Evolutionary conservation across 1,140 invertebrate genomes (phyloP).

Genomic region (Homarus americanus): DNA sequence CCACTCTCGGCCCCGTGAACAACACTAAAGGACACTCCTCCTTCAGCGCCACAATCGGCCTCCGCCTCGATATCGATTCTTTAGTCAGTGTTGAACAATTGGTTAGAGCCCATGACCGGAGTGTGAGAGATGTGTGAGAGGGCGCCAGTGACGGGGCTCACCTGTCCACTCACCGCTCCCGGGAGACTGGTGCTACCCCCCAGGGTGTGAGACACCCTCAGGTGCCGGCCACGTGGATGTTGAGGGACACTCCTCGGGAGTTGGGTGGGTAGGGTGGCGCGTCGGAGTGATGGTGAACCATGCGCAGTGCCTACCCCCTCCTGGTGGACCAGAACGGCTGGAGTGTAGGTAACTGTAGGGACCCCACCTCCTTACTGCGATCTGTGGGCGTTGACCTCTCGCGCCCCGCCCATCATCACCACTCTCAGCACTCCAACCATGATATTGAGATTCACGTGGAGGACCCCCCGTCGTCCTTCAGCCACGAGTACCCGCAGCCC

Average conservation of each 20-base stretch:
- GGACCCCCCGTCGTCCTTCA: conserved; percentile 38
- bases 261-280: neutral
- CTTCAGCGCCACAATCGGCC: neutral
- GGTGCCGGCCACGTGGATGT: neutral
- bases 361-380: conserved; percentile 51
- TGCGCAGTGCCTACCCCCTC: conserved; percentile 58
- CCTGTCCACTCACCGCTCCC: neutral
- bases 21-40: neutral
- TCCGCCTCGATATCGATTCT: neutral
- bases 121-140: neutral
- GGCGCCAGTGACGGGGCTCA: neutral
- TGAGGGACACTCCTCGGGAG: neutral
- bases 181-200: neutral
- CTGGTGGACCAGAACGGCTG: conserved; percentile 65
- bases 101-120: neutral
- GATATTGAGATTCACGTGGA: conserved; percentile 62
- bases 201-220: neutral
- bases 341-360: conserved; percentile 46
- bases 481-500: conserved; percentile 59
- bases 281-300: conserved; percentile 22
- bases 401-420: conserved; percentile 18
- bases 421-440: conserved; percentile 29
- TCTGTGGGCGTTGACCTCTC: conserved; percentile 58
- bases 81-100: neutral
- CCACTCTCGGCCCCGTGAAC: neutral